Percentiles rank a stretch among this genome's conserved stretches.
Evolutionary conservation across 2,797 vertebrate genomes (phyloP).

Genomic region (Sebastes flavidus): DNA sequence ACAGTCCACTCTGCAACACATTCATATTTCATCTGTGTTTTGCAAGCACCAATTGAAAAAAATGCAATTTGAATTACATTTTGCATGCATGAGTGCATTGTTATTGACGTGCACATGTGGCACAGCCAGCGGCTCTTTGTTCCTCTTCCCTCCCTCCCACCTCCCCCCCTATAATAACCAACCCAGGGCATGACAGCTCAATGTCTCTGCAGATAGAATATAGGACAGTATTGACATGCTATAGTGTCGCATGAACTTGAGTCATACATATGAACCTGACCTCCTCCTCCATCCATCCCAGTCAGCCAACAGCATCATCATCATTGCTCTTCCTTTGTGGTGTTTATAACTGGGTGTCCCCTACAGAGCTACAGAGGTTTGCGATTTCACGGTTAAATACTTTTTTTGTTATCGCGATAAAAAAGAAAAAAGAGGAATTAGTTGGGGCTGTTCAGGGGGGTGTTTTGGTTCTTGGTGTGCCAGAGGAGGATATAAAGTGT

Average conservation of each 20-base stretch:
- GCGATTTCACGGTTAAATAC: neutral
- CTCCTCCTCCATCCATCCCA: neutral
- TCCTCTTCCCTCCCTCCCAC: neutral
- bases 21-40: neutral
- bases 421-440: neutral
- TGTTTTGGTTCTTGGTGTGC: constrained; percentile 8
- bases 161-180: neutral
- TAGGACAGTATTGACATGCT: constrained; percentile 51
- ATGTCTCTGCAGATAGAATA: constrained; percentile 15
- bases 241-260: constrained; percentile 35
- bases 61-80: neutral
- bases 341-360: neutral
- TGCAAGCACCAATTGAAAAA: no score
- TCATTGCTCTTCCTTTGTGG: constrained; percentile 30
- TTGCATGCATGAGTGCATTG: constrained; percentile 10
- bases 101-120: constrained; percentile 77
- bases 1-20: neutral
- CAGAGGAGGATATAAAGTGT: constrained; percentile 45
- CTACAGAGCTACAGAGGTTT: neutral
- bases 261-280: neutral
- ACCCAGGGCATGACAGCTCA: constrained; percentile 35
- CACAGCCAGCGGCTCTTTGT: constrained; percentile 73
- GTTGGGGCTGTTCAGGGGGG: neutral
- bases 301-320: neutral
- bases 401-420: neutral